These are phyloP conservation scores for Oligia strigilis DNA, from an alignment of 2,888 invertebrate genomes.

Conservation along the genomic window DNA sequence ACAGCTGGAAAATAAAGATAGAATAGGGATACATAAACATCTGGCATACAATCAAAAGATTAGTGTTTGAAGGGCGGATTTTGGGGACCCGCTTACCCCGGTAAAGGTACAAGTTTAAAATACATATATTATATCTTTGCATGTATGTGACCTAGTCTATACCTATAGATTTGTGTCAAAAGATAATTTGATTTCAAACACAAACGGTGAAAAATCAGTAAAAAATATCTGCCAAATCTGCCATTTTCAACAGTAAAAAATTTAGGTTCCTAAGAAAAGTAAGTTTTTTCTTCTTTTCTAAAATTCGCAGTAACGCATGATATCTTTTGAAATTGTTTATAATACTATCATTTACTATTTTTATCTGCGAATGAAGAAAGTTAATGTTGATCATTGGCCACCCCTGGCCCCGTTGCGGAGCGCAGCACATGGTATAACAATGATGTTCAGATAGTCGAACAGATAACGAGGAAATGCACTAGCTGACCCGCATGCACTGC, in stretches of 20 bases:
- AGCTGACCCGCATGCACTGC: neutral
- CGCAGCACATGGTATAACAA: conserved; percentile 9
- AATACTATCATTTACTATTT: conserved; percentile 1
- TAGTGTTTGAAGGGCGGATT: conserved; percentile 31
- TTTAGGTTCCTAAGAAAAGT: neutral
- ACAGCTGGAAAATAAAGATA: conserved; percentile 76
- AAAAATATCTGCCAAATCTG: neutral
- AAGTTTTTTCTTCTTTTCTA: neutral
- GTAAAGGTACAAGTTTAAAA: neutral
- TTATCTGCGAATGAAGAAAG: neutral
- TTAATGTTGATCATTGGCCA: neutral
- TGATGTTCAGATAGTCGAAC: conserved; percentile 4
- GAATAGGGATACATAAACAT: conserved; percentile 62
- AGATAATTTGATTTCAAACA: neutral
- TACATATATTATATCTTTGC: neutral
- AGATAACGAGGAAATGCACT: neutral
- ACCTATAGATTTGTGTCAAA: too few species aligned
- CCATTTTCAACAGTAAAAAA: neutral
- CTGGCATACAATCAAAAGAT: conserved; percentile 52
- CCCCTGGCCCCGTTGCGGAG: neutral
- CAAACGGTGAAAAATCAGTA: neutral
- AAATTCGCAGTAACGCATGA: neutral
- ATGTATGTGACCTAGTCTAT: neutral
- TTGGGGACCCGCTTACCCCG: conserved; percentile 10
- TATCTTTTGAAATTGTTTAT: neutral